A percentile compares a stretch with the other conserved stretches of the same genome.
These are phyloP conservation scores for Kuschelorhynchus macadamiae DNA, from an alignment of 2,888 invertebrate genomes.

Conservation along the genomic window DNA sequence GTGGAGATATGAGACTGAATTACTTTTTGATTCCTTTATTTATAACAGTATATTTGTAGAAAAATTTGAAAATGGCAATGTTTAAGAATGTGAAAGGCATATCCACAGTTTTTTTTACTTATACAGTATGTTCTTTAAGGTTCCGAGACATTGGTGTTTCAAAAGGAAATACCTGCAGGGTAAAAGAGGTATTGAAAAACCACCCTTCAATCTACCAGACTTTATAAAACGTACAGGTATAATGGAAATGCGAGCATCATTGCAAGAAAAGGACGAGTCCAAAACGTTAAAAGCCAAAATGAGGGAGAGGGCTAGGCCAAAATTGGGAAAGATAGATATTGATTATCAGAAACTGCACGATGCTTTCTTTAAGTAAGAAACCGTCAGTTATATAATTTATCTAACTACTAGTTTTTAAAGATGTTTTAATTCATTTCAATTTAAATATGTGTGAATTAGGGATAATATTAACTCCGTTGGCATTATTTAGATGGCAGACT, in stretches of 20 bases:
- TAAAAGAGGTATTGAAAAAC: slow-evolving; percentile 98
- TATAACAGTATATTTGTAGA: no score
- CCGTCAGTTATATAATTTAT: slow-evolving; percentile 18
- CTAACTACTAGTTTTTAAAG: no score
- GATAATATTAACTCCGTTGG: no score
- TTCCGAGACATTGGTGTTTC: slow-evolving; percentile 98
- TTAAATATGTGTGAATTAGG: no score
- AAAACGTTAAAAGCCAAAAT: slow-evolving; percentile 97
- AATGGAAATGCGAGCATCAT: slow-evolving; percentile 98
- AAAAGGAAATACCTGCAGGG: slow-evolving; percentile 89
- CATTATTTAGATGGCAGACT: slow-evolving; percentile 95
- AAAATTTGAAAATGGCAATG: no score
- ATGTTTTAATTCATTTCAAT: neutral
- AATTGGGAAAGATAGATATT: slow-evolving; percentile 99
- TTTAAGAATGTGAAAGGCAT: no score
- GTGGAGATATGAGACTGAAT: no score
- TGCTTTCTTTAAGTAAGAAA: slow-evolving; percentile 93
- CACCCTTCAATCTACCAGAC: slow-evolving; percentile 98
- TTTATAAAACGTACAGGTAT: slow-evolving; percentile 99
- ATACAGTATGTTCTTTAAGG: no score
- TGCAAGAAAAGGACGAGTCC: slow-evolving; percentile 97
- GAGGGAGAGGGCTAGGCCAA: slow-evolving; percentile 96
- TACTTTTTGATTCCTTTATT: no score
- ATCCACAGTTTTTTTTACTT: no score
- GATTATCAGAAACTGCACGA: slow-evolving; percentile 99